Evolutionary conservation across 2,888 invertebrate species (phyloP), one percentile per base, ranked within the genome.

Genomic region (Torymus auratus): DNA sequence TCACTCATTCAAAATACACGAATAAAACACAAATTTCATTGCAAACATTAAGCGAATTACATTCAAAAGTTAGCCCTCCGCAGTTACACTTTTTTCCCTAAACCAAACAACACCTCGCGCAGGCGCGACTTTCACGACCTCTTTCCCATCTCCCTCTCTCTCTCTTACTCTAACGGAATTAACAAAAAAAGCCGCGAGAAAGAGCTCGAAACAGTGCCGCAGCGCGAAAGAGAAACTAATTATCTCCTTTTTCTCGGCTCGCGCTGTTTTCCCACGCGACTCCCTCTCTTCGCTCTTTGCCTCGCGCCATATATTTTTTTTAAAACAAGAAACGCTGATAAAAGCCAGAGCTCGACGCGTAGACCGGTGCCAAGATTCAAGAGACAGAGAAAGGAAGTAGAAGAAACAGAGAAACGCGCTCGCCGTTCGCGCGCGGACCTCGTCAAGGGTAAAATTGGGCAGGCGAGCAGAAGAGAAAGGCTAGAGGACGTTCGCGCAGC

Each of bases 391-490:
- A 15, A 20, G n/a, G 55, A n/a, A 71, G 70, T 10, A 41, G 50
- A 23, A n/a, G n/a, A 65, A 28, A 72, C 13, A 58, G 23, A 17
- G 67, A 41, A 52, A 7, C n/a, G 56, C 20, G 20, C 20, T 20
- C 20, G 20, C 1, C 2, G n/a, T n/a, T n/a, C n/a, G n/a, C 20
- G 20, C 20, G 20, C n/a, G 41, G 55, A 60, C 55, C 56, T 81
- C 69, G 76, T 81, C 80, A 77, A 73, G 67, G 71, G 53, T 81
- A 58, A 77, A 81, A 81, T 81, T 81, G 68, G 76, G 68, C 68
- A 7, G 7, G 41, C 68, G 7, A 7, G 41, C 41, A 41, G 41
- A 41, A 41, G 55, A 76, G 61, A 17, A 58, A 64, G 62, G n/a
- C n/a, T n/a, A 79, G 69, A 69, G 69, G 52, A 23, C 15, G 55